These are phyloP conservation scores for Myotis brandtii DNA, from an alignment of 2,113 vertebrate species.

Conservation along the genomic window DNA sequence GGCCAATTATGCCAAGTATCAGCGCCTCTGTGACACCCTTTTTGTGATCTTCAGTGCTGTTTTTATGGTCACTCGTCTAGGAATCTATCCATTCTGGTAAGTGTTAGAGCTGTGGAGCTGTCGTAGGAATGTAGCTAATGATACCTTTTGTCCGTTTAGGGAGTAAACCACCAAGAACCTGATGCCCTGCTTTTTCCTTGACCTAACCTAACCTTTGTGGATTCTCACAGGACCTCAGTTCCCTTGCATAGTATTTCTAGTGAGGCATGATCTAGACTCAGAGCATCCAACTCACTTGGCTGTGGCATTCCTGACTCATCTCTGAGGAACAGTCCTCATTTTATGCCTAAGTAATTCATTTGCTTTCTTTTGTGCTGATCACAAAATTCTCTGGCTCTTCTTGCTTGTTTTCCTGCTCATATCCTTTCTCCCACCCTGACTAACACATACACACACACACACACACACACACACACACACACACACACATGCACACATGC, in stretches of 20 bases:
- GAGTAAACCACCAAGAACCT: background rate
- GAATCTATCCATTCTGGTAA: conserved; percentile 96
- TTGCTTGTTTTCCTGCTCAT: background rate
- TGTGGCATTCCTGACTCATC: conserved; percentile 15
- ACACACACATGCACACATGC: background rate
- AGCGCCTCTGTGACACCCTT: conserved; percentile 93
- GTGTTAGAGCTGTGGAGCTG: conserved; percentile 71
- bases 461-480: background rate
- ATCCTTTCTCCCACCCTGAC: background rate
- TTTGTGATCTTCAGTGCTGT: conserved; percentile 93
- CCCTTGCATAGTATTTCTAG: background rate
- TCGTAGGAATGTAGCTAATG: background rate
- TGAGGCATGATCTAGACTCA: background rate
- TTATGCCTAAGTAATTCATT: conserved; percentile 30
- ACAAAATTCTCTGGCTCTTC: background rate
- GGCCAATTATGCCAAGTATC: conserved; percentile 97
- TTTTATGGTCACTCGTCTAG: conserved; percentile 94
- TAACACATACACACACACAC: background rate
- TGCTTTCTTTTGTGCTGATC: background rate
- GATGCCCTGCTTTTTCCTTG: background rate
- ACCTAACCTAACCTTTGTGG: background rate
- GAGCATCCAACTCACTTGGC: background rate
- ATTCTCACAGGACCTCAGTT: background rate
- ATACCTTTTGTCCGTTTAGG: background rate
- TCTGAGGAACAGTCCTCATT: background rate